Evolutionary conservation across 2,113 vertebrate species (phyloP).

Genomic region (Bothrops jararaca): DNA sequence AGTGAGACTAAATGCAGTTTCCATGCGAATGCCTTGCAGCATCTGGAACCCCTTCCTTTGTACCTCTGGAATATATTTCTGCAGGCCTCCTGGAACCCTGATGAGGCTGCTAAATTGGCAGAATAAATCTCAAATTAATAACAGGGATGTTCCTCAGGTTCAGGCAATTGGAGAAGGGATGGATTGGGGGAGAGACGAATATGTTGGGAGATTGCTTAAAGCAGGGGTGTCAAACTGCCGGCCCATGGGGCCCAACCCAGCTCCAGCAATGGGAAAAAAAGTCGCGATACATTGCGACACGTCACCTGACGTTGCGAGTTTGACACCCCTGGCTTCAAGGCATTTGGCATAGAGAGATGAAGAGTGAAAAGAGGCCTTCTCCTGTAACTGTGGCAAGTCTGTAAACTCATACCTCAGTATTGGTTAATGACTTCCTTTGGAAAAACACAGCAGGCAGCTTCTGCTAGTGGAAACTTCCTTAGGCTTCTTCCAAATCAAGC

Average conservation of each 20-base stretch:
- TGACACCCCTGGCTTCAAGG: not conserved
- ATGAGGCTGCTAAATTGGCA: not conserved
- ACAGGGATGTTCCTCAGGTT: not conserved
- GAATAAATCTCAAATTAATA: not conserved
- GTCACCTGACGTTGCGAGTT: no score
- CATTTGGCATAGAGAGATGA: not conserved
- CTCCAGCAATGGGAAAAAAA: no score
- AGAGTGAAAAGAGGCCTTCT: not conserved
- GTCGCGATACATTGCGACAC: no score
- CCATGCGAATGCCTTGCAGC: not conserved
- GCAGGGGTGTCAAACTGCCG: no score
- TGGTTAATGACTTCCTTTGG: slow-evolving; percentile 31
- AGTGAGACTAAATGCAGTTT: not conserved
- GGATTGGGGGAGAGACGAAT: not conserved
- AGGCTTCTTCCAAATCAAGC: not conserved
- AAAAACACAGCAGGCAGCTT: slow-evolving; percentile 12
- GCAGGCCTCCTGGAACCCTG: not conserved
- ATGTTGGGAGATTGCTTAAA: not conserved
- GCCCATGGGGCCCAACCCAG: no score
- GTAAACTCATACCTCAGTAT: slow-evolving; percentile 15
- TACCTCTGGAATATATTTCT: not conserved
- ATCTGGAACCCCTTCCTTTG: not conserved
- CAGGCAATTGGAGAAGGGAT: not conserved
- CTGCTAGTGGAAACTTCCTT: not conserved
- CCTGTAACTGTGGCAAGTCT: slow-evolving; percentile 5